These are phyloP conservation scores for Zonitis immaculata DNA, from an alignment of 2,888 invertebrate genomes.

Conservation along the genomic window DNA sequence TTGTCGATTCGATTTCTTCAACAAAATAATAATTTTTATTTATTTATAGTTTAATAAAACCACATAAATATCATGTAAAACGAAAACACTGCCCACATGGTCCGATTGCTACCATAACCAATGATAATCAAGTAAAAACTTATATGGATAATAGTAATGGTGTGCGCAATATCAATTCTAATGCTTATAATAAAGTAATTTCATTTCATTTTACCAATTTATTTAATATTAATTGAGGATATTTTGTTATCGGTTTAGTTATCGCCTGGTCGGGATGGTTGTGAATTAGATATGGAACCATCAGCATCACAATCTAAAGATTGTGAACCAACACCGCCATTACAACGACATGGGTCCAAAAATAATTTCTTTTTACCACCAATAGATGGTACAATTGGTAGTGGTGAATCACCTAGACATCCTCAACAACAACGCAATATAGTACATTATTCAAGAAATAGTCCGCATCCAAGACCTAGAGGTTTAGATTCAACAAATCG, in stretches of 20 bases:
- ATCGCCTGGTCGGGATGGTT: constrained; percentile 77
- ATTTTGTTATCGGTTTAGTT: constrained; percentile 55
- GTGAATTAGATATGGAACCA: constrained; percentile 83
- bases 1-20: not conserved
- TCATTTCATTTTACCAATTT: constrained; percentile 20
- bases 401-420: constrained; percentile 52
- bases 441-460: constrained; percentile 66
- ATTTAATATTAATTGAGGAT: not conserved
- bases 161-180: constrained; percentile 70
- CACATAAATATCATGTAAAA: constrained; percentile 63
- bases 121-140: constrained; percentile 90
- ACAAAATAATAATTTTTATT: constrained; percentile 18
- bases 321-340: constrained; percentile 85
- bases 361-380: constrained; percentile 84
- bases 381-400: constrained; percentile 38
- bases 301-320: constrained; percentile 87
- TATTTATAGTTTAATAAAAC: constrained; percentile 57
- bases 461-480: constrained; percentile 72
- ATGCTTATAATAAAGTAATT: constrained; percentile 90
- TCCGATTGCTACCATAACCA: constrained; percentile 49
- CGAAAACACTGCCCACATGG: constrained; percentile 54
- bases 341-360: constrained; percentile 80
- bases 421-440: constrained; percentile 18
- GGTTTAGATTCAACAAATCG: constrained; percentile 55
- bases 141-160: constrained; percentile 91